Evolutionary conservation across 2,113 vertebrate genomes (phyloP), one percentile per base, ranked within the genome.

Genomic region (Sturnira hondurensis): DNA sequence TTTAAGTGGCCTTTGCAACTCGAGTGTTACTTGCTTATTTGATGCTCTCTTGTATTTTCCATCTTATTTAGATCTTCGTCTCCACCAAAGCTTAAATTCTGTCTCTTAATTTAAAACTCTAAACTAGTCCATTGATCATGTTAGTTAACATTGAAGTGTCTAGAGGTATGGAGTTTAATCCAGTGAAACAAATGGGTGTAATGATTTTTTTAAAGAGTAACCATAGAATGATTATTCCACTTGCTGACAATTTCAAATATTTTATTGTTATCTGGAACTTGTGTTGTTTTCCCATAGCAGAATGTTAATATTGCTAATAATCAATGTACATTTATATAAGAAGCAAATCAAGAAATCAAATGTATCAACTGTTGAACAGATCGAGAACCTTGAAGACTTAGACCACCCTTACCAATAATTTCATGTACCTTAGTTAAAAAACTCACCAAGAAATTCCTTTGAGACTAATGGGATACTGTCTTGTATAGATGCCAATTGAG

Each of bases 1-100:
- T 98, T 98, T 98, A 99, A 98, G 98, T 98, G 98, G 98, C 98
- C 98, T 99, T 99, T 98, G 98, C 98, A 98, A 98, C 98, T 98
- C 97, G 98, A 98, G 98, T 99, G 98, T 99, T 98, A 99, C 98
- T 98, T 98, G 98, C 97, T 98, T 97, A 96, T 98, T 97, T 98
- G 95, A 98, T 93, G 98, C 87, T 97, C 97, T 97, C 65, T 67
- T 96, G 96, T 97, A 96, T 95, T 96, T 97, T 96, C 96, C 93
- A 94, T 97, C 91, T 96, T 82, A 83, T 98, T 96, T 93, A 96
- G 84, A 98, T 56, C 58, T 98, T 96, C 87, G n/a, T 91, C 88
- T 96, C 89, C 93, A 80, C 89, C 71, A 97, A 97, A 98, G 88
- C 9, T 22, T 96, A 85, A 83, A 91, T 96, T 88, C 83, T 91